Base-by-base conservation (phyloP, 2,888 invertebrate species). In the Sinelater perroti region DNA sequence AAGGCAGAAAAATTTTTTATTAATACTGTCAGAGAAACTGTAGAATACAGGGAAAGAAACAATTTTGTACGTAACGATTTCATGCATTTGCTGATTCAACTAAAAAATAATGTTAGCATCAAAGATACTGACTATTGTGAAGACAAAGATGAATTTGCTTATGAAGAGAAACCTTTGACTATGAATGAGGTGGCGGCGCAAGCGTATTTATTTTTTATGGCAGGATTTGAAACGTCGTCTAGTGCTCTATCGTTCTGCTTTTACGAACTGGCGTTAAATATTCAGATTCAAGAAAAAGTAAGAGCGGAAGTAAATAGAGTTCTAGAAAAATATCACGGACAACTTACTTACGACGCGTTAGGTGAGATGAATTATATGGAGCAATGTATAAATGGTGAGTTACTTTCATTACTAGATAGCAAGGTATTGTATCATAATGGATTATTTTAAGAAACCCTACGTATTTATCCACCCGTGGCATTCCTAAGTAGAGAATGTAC, bases 1-100 rank as follows among this genome's bases (percentile, higher is more conserved):
- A 38, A 50, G 1, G 11, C 38, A 5, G 10, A 3, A 8, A 28
- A 50, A 8, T 50, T 50, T 21, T 50, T 50, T 11, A 18, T 38
- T 8, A 16, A 16, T 11, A 17, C 17, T 38, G 17, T 38, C 3
- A 8, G 33, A n/a, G 10, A 26, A 10, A 24, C 35, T 10, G 21
- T 50, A 11, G 14, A 45, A 1, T 16, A 30, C 46, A 70, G 83
- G 4, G 79, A 79, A 59, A 10, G 72, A 10, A 78, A 80, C 61
- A 75, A 80, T 1, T 60, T 83, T 0, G 68, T 66, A 0, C 70
- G 82, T n/a, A 81, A 82, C 47, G 85, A 83, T 70, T 83, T 85
- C 60, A 70, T 86, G 11, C 20, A 40, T 21, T 20, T 21, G 4
- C 20, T 40, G 4, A 20, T 42, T 20, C 42, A 42, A 13, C 56